Base-by-base conservation (phyloP, 2,888 invertebrate species). In the Drosophila formosana region DNA sequence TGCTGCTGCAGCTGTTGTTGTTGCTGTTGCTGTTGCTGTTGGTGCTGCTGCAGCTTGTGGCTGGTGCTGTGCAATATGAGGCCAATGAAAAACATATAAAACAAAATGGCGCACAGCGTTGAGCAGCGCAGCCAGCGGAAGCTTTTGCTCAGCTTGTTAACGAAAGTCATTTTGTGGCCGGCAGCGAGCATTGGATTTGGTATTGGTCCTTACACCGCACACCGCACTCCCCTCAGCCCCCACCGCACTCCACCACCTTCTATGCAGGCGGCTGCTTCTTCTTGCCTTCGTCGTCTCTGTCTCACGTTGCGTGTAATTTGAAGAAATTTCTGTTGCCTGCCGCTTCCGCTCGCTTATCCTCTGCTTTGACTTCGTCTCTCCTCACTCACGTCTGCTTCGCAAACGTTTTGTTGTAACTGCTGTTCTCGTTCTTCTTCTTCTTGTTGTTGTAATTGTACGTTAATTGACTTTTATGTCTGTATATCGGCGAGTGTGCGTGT, bases 51-150 rank as follows among this genome's bases (percentile, higher is more conserved):
- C 78, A 91, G 74, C 79, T 90, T 91, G 77, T 90, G 89, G 76
- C 90, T 90, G 75, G 94, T 93, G 64, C 94, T 90, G 81, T 93
- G 92, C 90, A 94, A 93, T 78, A 94, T 93, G 83, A 93, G 90
- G 62, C 93, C 91, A 81, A 94, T 93, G 87, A 94, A 94, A 72
- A 93, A 91, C 68, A 94, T 88, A 89, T 94, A 94, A 86, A 94
- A 93, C 78, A 94, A 89, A 80, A 94, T 91, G 66, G 94, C 93
- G 71, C 94, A 93, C 57, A 93, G 90, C 75, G 93, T 94, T 23
- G 94, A 94, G 94, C 94, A 94, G 72, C 94, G 91, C 57, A 92
- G 78, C 89, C 91, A 89, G 71, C 90, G 90, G 64, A 90, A 85
- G 78, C 86, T 88, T 81, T 91, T 91, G 80, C 90, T 89, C 80